Evolutionary conservation across 2,888 invertebrate species (phyloP).

Genomic region (Standfussiana lucernea): DNA sequence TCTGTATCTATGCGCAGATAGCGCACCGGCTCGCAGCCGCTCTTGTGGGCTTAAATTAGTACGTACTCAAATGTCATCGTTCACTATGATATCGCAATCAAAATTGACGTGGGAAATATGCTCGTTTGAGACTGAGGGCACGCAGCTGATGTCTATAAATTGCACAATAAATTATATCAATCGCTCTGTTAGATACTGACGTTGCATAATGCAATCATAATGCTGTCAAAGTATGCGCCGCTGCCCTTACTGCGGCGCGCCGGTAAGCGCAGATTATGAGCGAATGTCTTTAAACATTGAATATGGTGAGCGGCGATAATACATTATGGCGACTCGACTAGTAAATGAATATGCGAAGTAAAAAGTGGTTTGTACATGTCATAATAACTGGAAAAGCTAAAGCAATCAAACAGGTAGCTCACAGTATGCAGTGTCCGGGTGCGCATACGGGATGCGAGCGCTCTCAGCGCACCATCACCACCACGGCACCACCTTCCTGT

Average conservation of each 20-base stretch:
- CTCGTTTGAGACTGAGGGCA: slow-evolving; percentile 86
- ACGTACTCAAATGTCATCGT: slow-evolving; percentile 87
- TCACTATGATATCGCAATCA: slow-evolving; percentile 89
- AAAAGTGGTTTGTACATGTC: slow-evolving; percentile 78
- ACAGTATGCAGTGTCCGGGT: slow-evolving; percentile 84
- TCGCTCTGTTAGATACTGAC: slow-evolving; percentile 76
- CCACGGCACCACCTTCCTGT: slow-evolving; percentile 81
- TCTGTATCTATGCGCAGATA: slow-evolving; percentile 82
- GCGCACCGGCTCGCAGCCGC: slow-evolving; percentile 76
- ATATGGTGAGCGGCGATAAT: slow-evolving; percentile 60
- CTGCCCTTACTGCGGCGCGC: slow-evolving; percentile 57
- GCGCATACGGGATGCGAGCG: slow-evolving; percentile 81
- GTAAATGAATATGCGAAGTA: slow-evolving; percentile 68
- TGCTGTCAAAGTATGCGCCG: slow-evolving; percentile 68
- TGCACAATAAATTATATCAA: slow-evolving; percentile 86
- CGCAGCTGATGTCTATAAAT: slow-evolving; percentile 85
- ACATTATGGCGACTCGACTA: slow-evolving; percentile 64
- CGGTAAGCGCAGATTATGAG: slow-evolving; percentile 58
- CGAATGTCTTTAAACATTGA: slow-evolving; percentile 56
- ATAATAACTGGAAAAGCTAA: slow-evolving; percentile 82
- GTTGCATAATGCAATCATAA: slow-evolving; percentile 87
- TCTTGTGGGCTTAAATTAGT: slow-evolving; percentile 85
- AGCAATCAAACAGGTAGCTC: slow-evolving; percentile 78
- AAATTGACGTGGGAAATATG: slow-evolving; percentile 90
- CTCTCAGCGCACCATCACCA: slow-evolving; percentile 80